These are phyloP conservation scores for Corythornis madagascariensis DNA, from an alignment of 2,113 vertebrate species.

Conservation along the genomic window DNA sequence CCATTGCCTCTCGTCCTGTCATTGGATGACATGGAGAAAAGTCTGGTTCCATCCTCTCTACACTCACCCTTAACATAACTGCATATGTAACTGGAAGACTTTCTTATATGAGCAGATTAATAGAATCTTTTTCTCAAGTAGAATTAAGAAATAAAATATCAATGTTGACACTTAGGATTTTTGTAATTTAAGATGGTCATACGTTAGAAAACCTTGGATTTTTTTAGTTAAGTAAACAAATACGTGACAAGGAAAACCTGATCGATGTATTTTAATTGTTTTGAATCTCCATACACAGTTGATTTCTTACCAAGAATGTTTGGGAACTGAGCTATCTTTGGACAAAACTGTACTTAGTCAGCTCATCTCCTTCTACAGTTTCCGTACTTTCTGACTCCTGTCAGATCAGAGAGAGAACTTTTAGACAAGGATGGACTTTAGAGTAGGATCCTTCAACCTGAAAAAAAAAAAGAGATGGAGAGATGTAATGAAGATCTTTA, in stretches of 20 bases:
- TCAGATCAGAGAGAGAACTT: too few relatives aligned
- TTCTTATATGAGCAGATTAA: neutral
- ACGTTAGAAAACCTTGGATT: neutral
- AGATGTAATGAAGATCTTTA: too few relatives aligned
- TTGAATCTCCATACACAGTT: neutral
- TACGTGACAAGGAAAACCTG: neutral
- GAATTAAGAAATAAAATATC: neutral
- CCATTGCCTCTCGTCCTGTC: too few relatives aligned
- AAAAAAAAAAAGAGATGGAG: too few relatives aligned
- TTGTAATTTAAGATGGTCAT: neutral
- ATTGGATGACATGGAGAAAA: too few relatives aligned
- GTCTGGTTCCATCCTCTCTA: too few relatives aligned
- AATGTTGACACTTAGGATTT: neutral
- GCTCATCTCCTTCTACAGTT: too few relatives aligned
- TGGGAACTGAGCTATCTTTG: neutral
- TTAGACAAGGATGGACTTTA: too few relatives aligned
- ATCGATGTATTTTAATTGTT: neutral
- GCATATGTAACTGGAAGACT: neutral
- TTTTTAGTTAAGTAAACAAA: neutral
- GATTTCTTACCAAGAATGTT: neutral
- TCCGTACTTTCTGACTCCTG: too few relatives aligned
- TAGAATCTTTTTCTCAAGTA: neutral
- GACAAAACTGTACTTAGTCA: neutral
- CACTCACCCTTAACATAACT: too few relatives aligned
- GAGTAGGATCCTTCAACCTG: too few relatives aligned